Evolutionary conservation across 2,888 invertebrate genomes (phyloP).

Genomic region (Chaetogeoica ovagalla): DNA sequence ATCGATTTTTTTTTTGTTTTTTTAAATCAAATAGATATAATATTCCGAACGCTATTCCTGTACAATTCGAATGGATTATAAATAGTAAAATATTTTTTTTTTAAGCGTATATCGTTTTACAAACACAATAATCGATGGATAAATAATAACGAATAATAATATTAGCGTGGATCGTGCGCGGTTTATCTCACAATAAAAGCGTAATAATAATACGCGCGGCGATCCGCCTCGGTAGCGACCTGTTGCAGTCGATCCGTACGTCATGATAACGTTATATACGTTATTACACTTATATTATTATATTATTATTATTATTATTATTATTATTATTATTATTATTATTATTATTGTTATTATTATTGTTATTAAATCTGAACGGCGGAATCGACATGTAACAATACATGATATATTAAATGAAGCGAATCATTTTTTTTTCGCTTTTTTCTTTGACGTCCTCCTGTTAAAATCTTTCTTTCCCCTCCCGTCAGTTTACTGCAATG

Average conservation of each 20-base stretch:
- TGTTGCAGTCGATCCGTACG: neutral
- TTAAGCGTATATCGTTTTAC: too few species aligned
- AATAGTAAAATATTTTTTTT: too few species aligned
- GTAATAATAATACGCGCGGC: neutral
- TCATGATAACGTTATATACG: slow-evolving; percentile 36
- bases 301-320: neutral
- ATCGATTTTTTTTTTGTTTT: too few species aligned
- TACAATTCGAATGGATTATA: too few species aligned
- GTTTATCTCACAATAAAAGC: too few species aligned
- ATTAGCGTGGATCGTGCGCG: slow-evolving; percentile 12
- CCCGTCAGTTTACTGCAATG: too few species aligned
- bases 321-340: neutral
- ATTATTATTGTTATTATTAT: neutral
- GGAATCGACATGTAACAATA: slow-evolving; percentile 14
- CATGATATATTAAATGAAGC: too few species aligned
- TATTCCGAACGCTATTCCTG: too few species aligned
- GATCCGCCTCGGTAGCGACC: neutral
- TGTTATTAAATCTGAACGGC: neutral
- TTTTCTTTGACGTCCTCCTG: too few species aligned
- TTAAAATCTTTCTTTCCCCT: too few species aligned
- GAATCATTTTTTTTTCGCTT: neutral
- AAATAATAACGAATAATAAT: neutral
- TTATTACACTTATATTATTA: slow-evolving; percentile 1
- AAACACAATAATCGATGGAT: neutral
- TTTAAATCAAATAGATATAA: too few species aligned